Evolutionary conservation across 2,797 vertebrate genomes (phyloP).

Genomic region (Characodon lateralis): DNA sequence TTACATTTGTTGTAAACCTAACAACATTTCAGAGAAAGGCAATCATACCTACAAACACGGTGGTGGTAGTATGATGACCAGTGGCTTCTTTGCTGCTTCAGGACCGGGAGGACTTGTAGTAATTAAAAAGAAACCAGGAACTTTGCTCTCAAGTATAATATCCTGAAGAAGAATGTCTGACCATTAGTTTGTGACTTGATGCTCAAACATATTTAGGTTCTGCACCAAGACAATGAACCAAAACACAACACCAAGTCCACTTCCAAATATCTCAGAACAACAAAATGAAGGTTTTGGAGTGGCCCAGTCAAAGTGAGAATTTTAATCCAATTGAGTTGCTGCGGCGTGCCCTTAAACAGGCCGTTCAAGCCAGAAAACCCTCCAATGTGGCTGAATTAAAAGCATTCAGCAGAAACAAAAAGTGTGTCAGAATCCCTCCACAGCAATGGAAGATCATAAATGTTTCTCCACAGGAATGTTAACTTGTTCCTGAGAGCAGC

Average conservation of each 20-base stretch:
- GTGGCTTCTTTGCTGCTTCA: not conserved
- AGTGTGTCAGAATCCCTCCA: too few relatives aligned
- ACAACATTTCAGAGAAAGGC: not conserved
- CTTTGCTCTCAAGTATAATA: not conserved
- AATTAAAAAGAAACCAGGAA: not conserved
- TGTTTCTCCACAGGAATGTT: too few relatives aligned
- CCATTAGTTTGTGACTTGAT: not conserved
- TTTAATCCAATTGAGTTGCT: not conserved
- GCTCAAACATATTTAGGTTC: too few relatives aligned
- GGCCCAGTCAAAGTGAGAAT: not conserved
- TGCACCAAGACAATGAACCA: not conserved
- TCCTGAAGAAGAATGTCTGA: not conserved
- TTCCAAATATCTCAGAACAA: not conserved
- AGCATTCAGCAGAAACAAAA: too few relatives aligned
- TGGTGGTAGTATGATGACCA: not conserved
- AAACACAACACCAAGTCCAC: not conserved
- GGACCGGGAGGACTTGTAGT: not conserved
- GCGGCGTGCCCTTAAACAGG: not conserved
- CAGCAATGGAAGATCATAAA: too few relatives aligned
- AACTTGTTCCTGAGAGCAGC: too few relatives aligned
- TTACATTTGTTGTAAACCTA: not conserved
- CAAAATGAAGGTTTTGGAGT: not conserved
- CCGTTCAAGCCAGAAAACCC: too few relatives aligned
- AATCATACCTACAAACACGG: not conserved
- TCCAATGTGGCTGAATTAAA: too few relatives aligned